Evolutionary conservation across 1,140 invertebrate genomes (phyloP).

Genomic region (Bombus terrestris): DNA sequence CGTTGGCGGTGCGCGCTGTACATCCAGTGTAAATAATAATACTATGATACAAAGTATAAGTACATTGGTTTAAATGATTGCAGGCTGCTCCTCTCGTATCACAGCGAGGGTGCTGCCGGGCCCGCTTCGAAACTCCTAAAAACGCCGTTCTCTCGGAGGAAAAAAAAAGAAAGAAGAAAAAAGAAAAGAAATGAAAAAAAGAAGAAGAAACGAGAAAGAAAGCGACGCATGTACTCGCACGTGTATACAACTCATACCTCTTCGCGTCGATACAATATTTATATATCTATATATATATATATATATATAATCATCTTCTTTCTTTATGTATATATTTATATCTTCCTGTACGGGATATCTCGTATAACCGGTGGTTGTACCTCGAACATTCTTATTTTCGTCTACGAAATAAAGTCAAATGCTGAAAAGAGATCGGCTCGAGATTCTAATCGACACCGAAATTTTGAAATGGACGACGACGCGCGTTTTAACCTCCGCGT

Average conservation of each 20-base stretch:
- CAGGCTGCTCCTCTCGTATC: constrained; percentile 84
- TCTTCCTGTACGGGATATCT: not conserved
- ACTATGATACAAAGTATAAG: constrained; percentile 83
- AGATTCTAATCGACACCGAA: not conserved
- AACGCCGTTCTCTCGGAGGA: constrained; percentile 24
- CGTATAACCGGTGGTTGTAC: not conserved
- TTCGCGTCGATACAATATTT: constrained; percentile 60
- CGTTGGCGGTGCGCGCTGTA: constrained; percentile 28
- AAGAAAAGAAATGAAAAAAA: not conserved
- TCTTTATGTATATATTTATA: constrained; percentile 65
- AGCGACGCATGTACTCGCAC: constrained; percentile 45
- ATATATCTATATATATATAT: constrained; percentile 61
- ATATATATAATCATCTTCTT: constrained; percentile 38
- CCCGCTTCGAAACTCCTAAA: constrained; percentile 76
- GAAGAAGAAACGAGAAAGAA: constrained; percentile 35
- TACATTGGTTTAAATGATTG: constrained; percentile 83
- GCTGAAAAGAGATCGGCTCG: not conserved
- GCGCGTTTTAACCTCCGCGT: no score
- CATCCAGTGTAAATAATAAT: constrained; percentile 71
- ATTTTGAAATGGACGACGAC: not conserved
- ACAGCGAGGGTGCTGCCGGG: constrained; percentile 83
- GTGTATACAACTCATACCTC: constrained; percentile 68
- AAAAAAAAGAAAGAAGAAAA: accelerated
- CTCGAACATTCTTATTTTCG: not conserved
- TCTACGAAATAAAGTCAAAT: not conserved